Percentiles rank a stretch among this genome's conserved stretches.
phyloP scores from a whole-genome alignment of 2,113 vertebrate species.

The Felis chaus region DNA sequence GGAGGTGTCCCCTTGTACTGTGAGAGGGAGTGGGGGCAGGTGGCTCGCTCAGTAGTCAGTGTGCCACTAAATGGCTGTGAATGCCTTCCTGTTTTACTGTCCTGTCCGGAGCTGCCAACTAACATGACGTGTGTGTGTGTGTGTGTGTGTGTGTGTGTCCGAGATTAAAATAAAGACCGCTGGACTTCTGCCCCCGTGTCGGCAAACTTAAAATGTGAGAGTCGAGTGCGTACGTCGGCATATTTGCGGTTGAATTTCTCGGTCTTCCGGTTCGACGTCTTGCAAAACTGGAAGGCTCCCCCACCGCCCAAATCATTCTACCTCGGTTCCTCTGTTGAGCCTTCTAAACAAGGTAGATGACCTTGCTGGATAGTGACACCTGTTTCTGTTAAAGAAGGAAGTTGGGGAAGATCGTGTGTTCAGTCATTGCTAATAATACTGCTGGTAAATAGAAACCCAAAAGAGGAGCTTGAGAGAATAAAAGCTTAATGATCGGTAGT shows the following conservation, averaged over 20 bases:
- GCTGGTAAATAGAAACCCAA: not conserved
- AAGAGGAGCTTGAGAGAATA: not conserved
- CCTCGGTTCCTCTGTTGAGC: not conserved
- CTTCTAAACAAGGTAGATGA: rapidly evolving
- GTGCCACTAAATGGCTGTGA: not conserved
- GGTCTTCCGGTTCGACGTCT: not conserved
- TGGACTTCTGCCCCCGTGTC: not conserved
- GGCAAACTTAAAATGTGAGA: not conserved
- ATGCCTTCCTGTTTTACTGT: slow-evolving; percentile 42
- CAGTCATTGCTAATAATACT: not conserved
- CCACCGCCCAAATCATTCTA: not conserved
- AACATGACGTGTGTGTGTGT: rapidly evolving
- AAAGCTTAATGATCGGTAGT: too few species aligned
- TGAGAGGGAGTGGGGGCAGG: not conserved
- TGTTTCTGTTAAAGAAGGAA: not conserved
- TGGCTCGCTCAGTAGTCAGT: not conserved
- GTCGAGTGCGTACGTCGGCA: rapidly evolving
- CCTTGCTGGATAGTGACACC: rapidly evolving
- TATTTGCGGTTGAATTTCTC: not conserved
- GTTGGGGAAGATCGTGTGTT: not conserved
- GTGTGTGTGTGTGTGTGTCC: not conserved
- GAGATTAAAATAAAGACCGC: not conserved
- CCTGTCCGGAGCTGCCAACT: not conserved
- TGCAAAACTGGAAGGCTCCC: not conserved
- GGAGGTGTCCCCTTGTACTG: slow-evolving; percentile 38